Percentiles rank a stretch among this genome's conserved stretches.
Evolutionary conservation across 2,888 invertebrate species (phyloP).

Genomic region (Dendrolimus houi): DNA sequence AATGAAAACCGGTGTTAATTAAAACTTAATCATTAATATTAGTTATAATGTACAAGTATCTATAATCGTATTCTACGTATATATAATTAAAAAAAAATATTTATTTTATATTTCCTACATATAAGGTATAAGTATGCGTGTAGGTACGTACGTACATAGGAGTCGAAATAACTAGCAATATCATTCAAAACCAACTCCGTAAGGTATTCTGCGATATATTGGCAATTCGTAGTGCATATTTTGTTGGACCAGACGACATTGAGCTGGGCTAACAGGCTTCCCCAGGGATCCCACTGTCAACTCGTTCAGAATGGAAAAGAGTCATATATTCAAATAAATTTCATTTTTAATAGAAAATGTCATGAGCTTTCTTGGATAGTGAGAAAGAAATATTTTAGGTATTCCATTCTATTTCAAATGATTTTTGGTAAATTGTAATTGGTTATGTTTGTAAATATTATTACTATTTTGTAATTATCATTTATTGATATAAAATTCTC

Average conservation of each 20-base stretch:
- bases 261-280: neutral
- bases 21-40: no score
- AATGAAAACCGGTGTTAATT: no score
- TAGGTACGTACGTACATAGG: neutral
- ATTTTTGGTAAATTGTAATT: no score
- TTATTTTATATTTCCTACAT: neutral
- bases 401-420: no score
- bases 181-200: conserved; percentile 10
- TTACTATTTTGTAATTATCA: no score
- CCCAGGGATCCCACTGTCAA: conserved; percentile 1
- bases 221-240: conserved; percentile 41
- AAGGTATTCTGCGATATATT: conserved; percentile 33
- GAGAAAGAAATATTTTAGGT: no score
- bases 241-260: conserved; percentile 28
- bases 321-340: conserved; percentile 3
- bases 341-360: neutral
- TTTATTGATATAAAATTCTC: no score
- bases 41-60: no score
- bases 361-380: no score
- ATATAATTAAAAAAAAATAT: no score
- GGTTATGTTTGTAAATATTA: no score
- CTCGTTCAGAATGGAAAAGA: conserved; percentile 1
- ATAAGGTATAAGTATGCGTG: neutral
- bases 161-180: neutral
- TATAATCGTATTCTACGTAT: no score